A percentile compares a stretch with the other conserved stretches of the same genome.
Evolutionary conservation across 1,140 invertebrate genomes (phyloP).

Genomic region (Drosophila sproati): DNA sequence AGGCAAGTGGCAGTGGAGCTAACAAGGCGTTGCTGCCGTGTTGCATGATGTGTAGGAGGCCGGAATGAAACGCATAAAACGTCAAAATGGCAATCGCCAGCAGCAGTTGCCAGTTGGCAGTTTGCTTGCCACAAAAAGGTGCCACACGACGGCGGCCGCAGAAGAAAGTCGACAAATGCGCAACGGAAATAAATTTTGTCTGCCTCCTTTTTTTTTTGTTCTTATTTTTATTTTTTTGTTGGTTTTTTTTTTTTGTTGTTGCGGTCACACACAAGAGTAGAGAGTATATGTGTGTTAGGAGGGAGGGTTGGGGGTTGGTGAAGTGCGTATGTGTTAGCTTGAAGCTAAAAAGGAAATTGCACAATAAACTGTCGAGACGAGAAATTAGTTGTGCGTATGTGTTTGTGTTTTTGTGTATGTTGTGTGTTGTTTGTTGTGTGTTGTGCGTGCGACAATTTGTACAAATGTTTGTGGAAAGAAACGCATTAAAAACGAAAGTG

Average conservation of each 20-base stretch:
- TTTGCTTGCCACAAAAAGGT: conserved; percentile 19
- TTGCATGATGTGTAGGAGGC: conserved; percentile 14
- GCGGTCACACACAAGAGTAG: not conserved
- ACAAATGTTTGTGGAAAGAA: conserved; percentile 13
- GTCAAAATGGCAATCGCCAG: conserved; percentile 73
- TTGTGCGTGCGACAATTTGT: conserved; percentile 29
- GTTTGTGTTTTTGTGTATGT: conserved; percentile 20
- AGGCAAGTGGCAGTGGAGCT: conserved; percentile 46
- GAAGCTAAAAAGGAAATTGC: conserved; percentile 66
- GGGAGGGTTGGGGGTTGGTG: not conserved
- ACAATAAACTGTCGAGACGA: conserved; percentile 80
- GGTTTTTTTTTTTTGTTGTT: not conserved
- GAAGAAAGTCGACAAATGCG: conserved; percentile 49
- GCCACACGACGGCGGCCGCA: conserved; percentile 26
- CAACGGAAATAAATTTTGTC: conserved; percentile 53
- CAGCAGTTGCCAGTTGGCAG: conserved; percentile 33
- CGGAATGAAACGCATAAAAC: conserved; percentile 70
- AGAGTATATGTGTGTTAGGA: not conserved
- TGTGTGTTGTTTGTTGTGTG: conserved; percentile 10
- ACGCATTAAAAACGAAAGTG: conserved; percentile 48
- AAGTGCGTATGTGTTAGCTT: conserved; percentile 16
- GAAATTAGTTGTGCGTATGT: conserved; percentile 68
- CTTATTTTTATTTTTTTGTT: not conserved
- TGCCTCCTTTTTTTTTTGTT: conserved; percentile 5
- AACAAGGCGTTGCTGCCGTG: conserved; percentile 34